phyloP scores from a whole-genome alignment of 2,888 invertebrate species.

The Dolichomitus sp. region DNA sequence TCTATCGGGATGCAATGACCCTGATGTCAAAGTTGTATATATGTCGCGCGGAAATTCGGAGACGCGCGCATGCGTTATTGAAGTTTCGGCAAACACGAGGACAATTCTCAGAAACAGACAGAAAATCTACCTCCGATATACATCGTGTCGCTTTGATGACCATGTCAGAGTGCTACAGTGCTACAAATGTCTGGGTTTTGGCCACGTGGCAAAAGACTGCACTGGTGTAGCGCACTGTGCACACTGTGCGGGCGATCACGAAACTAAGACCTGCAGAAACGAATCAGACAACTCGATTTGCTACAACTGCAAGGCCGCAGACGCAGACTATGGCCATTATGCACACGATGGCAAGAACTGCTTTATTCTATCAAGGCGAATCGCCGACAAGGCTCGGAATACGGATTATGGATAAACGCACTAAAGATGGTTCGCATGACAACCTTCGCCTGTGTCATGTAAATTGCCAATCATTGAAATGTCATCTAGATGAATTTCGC shows the following conservation, averaged over 20 bases:
- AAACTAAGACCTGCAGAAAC: no score
- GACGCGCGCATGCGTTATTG: slow-evolving; percentile 16
- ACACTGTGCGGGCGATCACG: no score
- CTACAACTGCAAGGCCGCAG: no score
- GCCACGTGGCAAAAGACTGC: slow-evolving; percentile 55
- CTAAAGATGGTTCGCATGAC: no score
- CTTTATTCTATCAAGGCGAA: no score
- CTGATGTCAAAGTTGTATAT: slow-evolving; percentile 1
- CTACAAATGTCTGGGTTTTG: slow-evolving; percentile 53
- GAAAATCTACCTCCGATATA: slow-evolving; percentile 24
- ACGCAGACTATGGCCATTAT: no score
- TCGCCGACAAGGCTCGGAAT: no score
- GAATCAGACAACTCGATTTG: no score
- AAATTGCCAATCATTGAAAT: slow-evolving; percentile 16
- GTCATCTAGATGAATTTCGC: slow-evolving; percentile 8
- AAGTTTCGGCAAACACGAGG: not conserved
- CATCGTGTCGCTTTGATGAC: slow-evolving; percentile 36
- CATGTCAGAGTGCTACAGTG: slow-evolving; percentile 58
- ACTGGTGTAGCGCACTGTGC: not conserved
- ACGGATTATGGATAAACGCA: no score
- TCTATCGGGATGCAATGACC: not conserved
- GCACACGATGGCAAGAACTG: no score
- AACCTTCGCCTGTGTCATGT: no score
- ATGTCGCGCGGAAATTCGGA: slow-evolving; percentile 9
- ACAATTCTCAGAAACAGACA: slow-evolving; percentile 1